These are phyloP conservation scores for Dipodomys spectabilis DNA, from an alignment of 2,113 vertebrate genomes.

Conservation along the genomic window DNA sequence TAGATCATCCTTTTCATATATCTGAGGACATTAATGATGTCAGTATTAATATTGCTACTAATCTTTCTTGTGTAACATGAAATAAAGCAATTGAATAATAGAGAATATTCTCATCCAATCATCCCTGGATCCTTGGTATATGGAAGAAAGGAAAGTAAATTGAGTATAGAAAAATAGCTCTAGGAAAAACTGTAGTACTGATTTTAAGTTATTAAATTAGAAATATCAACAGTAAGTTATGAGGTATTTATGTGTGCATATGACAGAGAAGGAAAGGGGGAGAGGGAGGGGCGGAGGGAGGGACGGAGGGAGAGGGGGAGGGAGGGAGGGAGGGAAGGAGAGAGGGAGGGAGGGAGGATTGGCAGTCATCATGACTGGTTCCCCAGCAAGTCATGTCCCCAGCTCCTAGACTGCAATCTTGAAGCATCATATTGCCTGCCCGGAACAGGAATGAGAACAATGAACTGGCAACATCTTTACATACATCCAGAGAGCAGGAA, in stretches of 20 bases:
- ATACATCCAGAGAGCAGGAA: neutral
- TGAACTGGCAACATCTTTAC: neutral
- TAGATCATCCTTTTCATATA: neutral
- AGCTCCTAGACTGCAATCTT: neutral
- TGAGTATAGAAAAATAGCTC: neutral
- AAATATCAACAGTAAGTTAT: neutral
- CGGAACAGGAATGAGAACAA: neutral
- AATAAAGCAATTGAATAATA: conserved; percentile 11
- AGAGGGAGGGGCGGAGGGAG: neutral
- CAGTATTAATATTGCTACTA: neutral
- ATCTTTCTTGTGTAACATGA: neutral
- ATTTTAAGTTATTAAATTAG: neutral
- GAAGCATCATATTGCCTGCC: neutral
- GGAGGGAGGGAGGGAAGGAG: too few relatives aligned
- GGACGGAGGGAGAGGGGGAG: too few relatives aligned
- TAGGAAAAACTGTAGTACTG: neutral
- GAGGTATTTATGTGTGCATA: neutral
- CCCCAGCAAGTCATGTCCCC: neutral
- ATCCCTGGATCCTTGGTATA: neutral
- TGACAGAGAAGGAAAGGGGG: neutral
- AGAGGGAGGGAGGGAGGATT: too few relatives aligned
- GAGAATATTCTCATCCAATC: neutral
- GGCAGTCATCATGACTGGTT: neutral
- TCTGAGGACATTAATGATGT: neutral
- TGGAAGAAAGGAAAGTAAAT: neutral